Evolutionary conservation across 2,113 vertebrate species (phyloP).

Genomic region (Xiphorhynchus elegans): DNA sequence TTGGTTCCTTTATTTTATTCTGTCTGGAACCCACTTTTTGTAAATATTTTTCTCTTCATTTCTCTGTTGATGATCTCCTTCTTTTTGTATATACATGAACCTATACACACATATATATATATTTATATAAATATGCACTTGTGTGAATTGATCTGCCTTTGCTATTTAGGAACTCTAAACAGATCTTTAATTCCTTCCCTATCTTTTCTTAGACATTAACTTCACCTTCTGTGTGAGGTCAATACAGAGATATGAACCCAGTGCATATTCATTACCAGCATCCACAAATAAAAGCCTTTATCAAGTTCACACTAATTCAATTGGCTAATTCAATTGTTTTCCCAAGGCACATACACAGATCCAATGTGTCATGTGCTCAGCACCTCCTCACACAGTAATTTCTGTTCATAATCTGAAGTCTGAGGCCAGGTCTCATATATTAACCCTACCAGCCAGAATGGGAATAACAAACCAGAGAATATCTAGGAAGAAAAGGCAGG

Average conservation of each 20-base stretch:
- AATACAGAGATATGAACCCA: neutral
- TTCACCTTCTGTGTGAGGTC: neutral
- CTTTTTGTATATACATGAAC: neutral
- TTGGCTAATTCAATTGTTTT: neutral
- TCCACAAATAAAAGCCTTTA: neutral
- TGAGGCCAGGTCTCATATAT: neutral
- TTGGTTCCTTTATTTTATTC: neutral
- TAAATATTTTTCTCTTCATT: neutral
- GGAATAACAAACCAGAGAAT: neutral
- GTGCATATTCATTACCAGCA: neutral
- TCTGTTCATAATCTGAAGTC: neutral
- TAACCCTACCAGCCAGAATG: neutral
- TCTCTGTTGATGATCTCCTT: neutral
- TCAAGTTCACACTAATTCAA: neutral
- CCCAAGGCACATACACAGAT: neutral
- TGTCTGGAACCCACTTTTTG: neutral
- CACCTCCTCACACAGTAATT: neutral
- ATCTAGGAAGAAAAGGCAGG: neutral
- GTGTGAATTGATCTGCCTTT: neutral
- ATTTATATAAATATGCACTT: neutral
- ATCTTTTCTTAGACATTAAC: neutral
- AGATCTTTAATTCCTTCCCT: neutral
- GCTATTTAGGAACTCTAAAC: neutral
- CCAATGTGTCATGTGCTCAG: neutral
- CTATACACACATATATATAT: too few species aligned